Conservation (phyloP, 2,888 invertebrate genomes). For the Strigamia transsilvanica region DNA sequence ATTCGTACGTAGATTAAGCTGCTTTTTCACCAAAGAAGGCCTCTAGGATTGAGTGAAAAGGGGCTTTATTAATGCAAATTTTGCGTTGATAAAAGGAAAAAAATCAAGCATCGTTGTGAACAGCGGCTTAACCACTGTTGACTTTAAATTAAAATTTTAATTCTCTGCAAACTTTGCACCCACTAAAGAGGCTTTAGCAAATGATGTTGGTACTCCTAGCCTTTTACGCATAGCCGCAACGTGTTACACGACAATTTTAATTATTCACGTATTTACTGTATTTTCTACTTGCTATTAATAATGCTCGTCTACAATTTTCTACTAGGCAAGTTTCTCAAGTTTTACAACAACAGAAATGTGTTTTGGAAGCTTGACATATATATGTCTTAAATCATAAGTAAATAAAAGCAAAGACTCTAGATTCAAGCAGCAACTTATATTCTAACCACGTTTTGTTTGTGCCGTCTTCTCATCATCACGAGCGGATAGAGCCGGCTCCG, state of each 20-base stretch:
- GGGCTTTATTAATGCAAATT: slow-evolving; percentile 46
- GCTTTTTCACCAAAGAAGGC: slow-evolving; percentile 41
- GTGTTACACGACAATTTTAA: slow-evolving; percentile 1
- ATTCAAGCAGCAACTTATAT: slow-evolving; percentile 31
- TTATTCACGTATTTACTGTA: not conserved
- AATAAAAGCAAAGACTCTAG: slow-evolving; percentile 32
- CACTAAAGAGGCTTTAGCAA: slow-evolving; percentile 29
- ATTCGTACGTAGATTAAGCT: slow-evolving; percentile 40
- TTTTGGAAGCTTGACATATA: not conserved
- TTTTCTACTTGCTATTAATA: not conserved
- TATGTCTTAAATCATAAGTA: slow-evolving; percentile 26
- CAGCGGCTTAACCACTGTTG: slow-evolving; percentile 42
- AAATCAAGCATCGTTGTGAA: slow-evolving; percentile 40
- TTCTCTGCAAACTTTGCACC: slow-evolving; percentile 42
- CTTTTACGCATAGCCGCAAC: slow-evolving; percentile 20
- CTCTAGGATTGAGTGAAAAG: slow-evolving; percentile 36
- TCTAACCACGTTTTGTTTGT: slow-evolving; percentile 42
- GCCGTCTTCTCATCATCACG: slow-evolving; percentile 46
- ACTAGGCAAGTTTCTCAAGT: not conserved
- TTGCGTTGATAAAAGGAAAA: not conserved
- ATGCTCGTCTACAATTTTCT: not conserved
- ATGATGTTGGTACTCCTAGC: not conserved
- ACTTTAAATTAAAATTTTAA: slow-evolving; percentile 49
- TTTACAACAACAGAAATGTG: too few relatives aligned
- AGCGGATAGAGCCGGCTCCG: slow-evolving; percentile 9